Evolutionary conservation across 2,113 vertebrate genomes (phyloP), one percentile per base, ranked within the genome.

Genomic region (Epinephelus fuscoguttatus): DNA sequence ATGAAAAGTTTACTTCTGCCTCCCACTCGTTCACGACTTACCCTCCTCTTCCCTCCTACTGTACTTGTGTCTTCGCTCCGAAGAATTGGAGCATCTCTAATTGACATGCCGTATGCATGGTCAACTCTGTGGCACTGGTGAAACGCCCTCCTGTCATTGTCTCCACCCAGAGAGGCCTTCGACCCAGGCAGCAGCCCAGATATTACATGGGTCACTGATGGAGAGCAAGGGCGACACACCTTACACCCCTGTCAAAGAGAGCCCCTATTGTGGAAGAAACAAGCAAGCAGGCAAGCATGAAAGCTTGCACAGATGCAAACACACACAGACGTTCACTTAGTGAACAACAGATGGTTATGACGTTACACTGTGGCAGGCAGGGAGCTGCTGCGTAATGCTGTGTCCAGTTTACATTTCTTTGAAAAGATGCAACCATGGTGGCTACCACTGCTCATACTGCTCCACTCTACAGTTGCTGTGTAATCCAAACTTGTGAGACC

Each of bases 121-220:
- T 75, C 64, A 68, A 75, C 52, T 71, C 69, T 18, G 2, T 71
- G 74, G 70, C 60, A 33, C 17, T 4, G 68, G 53, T 70, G 63
- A 81, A 45, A 61, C 7, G 3, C 59, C 21, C 27, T 68, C n/a
- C 75, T 76, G 84, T 87, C 84, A 78, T 71, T 1, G 42, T 45
- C n/a, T 68, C 49, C 57, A 78, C 55, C 62, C 82, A 57, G 55
- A 59, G 52, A 55, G 45, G 78, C 79, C 59, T 79, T 27, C 3
- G 77, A 84, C 63, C 84, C 71, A 50, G 53, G 49, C 73, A 73
- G 45, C 66, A 50, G 47, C 53, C 62, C 79, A 53, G 57, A 63
- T 63, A 84, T 84, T 85, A 77, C 71, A 76, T 25, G 50, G 87
- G 84, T 89, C 87, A 84, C 63, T 15, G 67, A 71, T 40, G 64